Evolutionary conservation across 2,888 invertebrate species (phyloP), one percentile per base, ranked within the genome.

Genomic region (Pandemis cinnamomeana): DNA sequence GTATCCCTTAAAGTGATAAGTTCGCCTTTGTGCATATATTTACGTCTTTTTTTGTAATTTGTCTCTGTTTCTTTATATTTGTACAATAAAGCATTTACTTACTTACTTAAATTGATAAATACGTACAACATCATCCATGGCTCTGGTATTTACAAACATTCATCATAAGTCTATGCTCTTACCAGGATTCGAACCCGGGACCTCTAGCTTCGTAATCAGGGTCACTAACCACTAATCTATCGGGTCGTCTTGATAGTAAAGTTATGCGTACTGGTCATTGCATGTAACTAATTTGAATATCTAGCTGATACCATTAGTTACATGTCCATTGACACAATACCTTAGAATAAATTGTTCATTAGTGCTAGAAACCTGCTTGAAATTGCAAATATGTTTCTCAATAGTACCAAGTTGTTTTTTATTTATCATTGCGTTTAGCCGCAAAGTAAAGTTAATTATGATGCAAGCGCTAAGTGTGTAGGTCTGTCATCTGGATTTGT

Each of bases 251-350:
- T 36, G 27, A 36, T 36, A 36, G 27, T 36, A 36, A 27, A 61
- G 13, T 61, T n/a, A 13, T 36, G 36, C 20, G 41, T 61, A 61
- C 7, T 66, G 48, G 66, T 66, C 66, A 66, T 64, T 66, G 58
- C 71, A 48, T 60, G 66, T 41, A 46, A 36, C 48, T 48, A 41
- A 72, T 72, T 72, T 72, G 53, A 72, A 72, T 67, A 72, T n/a
- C 11, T 46, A 67, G 61, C 36, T 67, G 36, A 67, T 67, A 72
- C 55, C 72, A 72, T 72, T 72, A 67, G 62, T 72, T 67, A 67
- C 71, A 48, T 62, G 72, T 67, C 67, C 41, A 51, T 60, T 46
- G 53, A 10, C 51, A 67, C 66, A 71, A 62, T 67, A 51, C n/a
- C 27, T 44, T 27, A 36, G 15, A 67, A n/a, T 58, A 67, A 67